Percentiles rank a stretch among this genome's conserved stretches.
phyloP scores from a whole-genome alignment of 2,888 invertebrate genomes.

The Chesias legatella region DNA sequence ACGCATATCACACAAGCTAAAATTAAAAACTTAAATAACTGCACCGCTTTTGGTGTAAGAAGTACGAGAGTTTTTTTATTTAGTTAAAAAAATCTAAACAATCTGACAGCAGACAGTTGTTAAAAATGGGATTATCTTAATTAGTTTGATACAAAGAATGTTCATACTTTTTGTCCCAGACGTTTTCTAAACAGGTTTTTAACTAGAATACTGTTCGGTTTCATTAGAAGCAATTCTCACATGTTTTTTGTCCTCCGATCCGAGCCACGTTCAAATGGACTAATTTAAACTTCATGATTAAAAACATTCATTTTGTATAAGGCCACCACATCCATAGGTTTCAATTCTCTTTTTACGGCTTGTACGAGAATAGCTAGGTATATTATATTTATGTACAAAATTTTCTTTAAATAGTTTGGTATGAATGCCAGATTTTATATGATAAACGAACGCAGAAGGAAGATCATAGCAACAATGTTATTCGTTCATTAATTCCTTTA shows the following conservation, averaged over 20 bases:
- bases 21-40: too few species aligned
- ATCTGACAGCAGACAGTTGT: not conserved
- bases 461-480: too few species aligned
- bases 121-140: slow-evolving; percentile 4
- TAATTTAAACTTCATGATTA: slow-evolving; percentile 58
- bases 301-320: slow-evolving; percentile 52
- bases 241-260: slow-evolving; percentile 38
- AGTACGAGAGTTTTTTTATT: too few species aligned
- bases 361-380: not conserved
- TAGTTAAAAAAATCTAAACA: too few species aligned
- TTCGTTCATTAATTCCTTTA: too few species aligned
- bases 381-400: too few species aligned
- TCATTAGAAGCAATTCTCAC: slow-evolving; percentile 39
- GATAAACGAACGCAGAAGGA: too few species aligned
- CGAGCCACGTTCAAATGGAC: slow-evolving; percentile 45
- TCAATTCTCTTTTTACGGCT: slow-evolving; percentile 32
- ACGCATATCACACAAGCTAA: too few species aligned
- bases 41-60: too few species aligned
- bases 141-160: slow-evolving; percentile 1
- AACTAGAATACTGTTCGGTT: slow-evolving; percentile 23
- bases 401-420: too few species aligned
- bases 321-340: slow-evolving; percentile 40
- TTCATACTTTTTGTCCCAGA: not conserved
- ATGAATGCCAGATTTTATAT: too few species aligned
- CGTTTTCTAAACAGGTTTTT: slow-evolving; percentile 4